Conservation (phyloP, 1,140 invertebrate species). For the Drosophila sucinea region DNA sequence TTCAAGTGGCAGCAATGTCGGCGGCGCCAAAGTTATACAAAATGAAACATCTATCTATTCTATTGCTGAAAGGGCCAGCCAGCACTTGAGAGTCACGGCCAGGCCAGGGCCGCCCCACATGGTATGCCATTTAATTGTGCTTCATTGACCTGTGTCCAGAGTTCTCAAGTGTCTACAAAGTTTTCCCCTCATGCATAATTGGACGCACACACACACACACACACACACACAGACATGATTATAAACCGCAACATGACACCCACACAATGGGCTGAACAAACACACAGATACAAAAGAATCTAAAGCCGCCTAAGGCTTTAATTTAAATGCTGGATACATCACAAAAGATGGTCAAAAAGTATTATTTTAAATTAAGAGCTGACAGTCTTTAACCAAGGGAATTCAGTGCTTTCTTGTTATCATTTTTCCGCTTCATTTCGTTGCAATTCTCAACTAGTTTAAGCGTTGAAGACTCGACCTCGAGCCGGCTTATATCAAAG, state of each 20-base stretch:
- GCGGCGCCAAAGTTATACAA: constrained; percentile 55
- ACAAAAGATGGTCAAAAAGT: no score
- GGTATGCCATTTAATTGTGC: constrained; percentile 64
- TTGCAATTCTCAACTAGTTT: no score
- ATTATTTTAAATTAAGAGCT: no score
- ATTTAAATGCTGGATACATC: not conserved
- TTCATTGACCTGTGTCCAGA: constrained; percentile 61
- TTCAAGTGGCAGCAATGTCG: not conserved
- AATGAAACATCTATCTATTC: constrained; percentile 2
- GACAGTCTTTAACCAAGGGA: no score
- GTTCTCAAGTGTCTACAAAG: constrained; percentile 60
- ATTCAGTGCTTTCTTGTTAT: no score
- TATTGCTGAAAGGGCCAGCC: constrained; percentile 2
- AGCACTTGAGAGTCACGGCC: constrained; percentile 33
- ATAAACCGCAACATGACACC: constrained; percentile 15
- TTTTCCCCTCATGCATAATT: constrained; percentile 57
- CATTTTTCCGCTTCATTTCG: no score
- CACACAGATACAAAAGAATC: not conserved
- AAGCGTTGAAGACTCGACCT: no score
- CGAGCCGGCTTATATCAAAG: no score
- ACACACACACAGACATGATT: not conserved
- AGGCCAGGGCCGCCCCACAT: constrained; percentile 3
- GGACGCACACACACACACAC: constrained; percentile 24
- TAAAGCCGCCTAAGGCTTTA: not conserved
- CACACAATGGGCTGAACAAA: not conserved